phyloP scores from a whole-genome alignment of 2,888 invertebrate species.

The Rhodophaea formosa region DNA sequence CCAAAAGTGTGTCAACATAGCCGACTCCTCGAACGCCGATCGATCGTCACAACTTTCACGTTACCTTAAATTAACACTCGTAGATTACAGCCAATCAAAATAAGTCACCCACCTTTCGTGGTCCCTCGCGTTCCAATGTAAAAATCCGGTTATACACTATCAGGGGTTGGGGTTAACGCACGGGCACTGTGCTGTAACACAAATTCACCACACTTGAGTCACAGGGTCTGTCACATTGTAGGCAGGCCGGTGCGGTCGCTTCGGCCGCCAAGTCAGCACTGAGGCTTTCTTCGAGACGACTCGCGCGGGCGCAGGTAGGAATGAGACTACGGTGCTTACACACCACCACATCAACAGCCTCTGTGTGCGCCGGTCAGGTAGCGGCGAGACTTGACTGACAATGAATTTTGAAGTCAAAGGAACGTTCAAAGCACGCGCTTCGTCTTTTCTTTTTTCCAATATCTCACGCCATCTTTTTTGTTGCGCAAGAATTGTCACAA shows the following conservation, averaged over 20 bases:
- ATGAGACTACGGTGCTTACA: slow-evolving; percentile 58
- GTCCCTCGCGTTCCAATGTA: slow-evolving; percentile 64
- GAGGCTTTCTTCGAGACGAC: slow-evolving; percentile 72
- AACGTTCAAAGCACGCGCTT: slow-evolving; percentile 15
- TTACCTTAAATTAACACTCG: slow-evolving; percentile 74
- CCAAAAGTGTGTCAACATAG: slow-evolving; percentile 76
- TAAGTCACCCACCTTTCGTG: slow-evolving; percentile 61
- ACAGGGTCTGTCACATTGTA: slow-evolving; percentile 68
- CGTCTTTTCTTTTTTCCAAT: slow-evolving; percentile 16
- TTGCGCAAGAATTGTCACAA: slow-evolving; percentile 13
- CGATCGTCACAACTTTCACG: slow-evolving; percentile 78
- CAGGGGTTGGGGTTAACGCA: slow-evolving; percentile 77
- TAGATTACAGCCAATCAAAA: slow-evolving; percentile 24
- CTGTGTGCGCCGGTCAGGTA: slow-evolving; percentile 39
- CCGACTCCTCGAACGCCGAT: slow-evolving; percentile 70
- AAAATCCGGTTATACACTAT: slow-evolving; percentile 78
- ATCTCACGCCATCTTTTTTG: slow-evolving; percentile 18
- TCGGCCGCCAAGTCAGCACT: slow-evolving; percentile 77
- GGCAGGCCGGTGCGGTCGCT: slow-evolving; percentile 70
- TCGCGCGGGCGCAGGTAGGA: slow-evolving; percentile 68
- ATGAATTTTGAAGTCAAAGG: slow-evolving; percentile 15
- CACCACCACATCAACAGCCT: slow-evolving; percentile 39
- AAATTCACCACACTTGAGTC: slow-evolving; percentile 74
- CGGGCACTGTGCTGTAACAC: slow-evolving; percentile 73
- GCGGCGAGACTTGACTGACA: slow-evolving; percentile 30